Conservation (phyloP, 2,113 vertebrate species). For the Nesogale talazaci region DNA sequence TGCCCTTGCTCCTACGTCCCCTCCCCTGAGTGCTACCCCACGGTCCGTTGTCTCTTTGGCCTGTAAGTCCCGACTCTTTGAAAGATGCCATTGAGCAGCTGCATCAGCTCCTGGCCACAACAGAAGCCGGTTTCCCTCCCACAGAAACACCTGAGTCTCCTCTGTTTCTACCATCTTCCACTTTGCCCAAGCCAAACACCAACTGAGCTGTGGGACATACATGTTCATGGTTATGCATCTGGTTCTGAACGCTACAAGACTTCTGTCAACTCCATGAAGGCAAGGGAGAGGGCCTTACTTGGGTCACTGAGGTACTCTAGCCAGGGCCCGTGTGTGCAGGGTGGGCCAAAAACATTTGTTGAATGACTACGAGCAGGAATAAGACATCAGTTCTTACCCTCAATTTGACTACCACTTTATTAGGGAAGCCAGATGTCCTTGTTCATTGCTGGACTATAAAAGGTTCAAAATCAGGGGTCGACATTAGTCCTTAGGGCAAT, state of each 20-base stretch:
- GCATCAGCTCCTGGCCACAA: background rate
- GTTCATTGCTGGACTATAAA: slow-evolving; percentile 1
- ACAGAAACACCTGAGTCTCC: background rate
- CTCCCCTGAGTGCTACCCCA: background rate
- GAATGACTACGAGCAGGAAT: slow-evolving; percentile 10
- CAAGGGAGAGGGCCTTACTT: background rate
- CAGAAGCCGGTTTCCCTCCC: background rate
- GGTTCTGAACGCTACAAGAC: slow-evolving; percentile 3
- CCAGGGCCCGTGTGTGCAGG: too few species aligned
- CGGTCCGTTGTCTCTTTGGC: background rate
- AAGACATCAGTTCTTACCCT: slow-evolving; percentile 34
- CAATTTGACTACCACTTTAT: slow-evolving; percentile 27
- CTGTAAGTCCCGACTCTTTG: background rate
- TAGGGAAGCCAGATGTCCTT: slow-evolving; percentile 19
- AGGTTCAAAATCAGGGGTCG: slow-evolving; percentile 2
- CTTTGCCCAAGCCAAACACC: background rate
- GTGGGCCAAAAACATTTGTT: background rate
- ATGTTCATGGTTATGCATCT: background rate
- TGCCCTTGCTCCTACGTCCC: background rate
- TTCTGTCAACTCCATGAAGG: background rate
- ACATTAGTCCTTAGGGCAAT: background rate
- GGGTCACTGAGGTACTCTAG: background rate
- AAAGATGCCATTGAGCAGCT: background rate
- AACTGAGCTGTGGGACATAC: background rate
- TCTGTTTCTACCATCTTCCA: background rate